phyloP scores from a whole-genome alignment of 1,140 invertebrate genomes.

The Drosophila suzukii region DNA sequence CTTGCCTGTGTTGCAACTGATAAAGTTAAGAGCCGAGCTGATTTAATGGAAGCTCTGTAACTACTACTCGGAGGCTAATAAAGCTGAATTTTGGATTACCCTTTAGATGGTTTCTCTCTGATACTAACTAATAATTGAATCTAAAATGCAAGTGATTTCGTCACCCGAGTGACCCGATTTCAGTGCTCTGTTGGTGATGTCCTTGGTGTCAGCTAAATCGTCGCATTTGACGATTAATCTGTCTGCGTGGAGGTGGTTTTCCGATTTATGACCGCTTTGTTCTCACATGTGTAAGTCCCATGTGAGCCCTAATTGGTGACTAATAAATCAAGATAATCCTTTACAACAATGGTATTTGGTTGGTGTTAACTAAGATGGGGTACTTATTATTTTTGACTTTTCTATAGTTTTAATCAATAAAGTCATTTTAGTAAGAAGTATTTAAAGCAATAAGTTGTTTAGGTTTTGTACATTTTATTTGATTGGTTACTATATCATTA shows the following conservation, averaged over 20 bases:
- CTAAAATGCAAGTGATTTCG: constrained; percentile 3
- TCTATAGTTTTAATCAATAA: too few relatives aligned
- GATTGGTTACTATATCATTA: too few relatives aligned
- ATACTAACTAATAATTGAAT: constrained; percentile 3
- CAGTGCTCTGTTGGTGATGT: background rate
- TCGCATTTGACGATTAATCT: constrained; percentile 25
- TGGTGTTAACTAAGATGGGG: background rate
- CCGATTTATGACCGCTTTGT: constrained; percentile 63
- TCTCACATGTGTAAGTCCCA: background rate
- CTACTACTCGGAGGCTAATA: background rate
- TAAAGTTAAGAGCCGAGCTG: background rate
- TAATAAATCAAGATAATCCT: constrained; percentile 60
- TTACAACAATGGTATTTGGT: background rate
- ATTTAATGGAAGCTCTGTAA: constrained; percentile 3
- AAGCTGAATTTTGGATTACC: constrained; percentile 2
- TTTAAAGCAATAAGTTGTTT: background rate
- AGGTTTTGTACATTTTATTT: too few relatives aligned
- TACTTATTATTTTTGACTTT: background rate
- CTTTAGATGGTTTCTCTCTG: background rate
- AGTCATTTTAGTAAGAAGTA: background rate
- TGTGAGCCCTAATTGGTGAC: constrained; percentile 50
- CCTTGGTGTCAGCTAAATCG: constrained; percentile 10
- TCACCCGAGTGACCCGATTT: constrained; percentile 16
- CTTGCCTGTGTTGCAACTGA: constrained; percentile 19
- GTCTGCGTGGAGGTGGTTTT: constrained; percentile 9